These are phyloP conservation scores for Vombatus ursinus DNA, from an alignment of 2,113 vertebrate genomes.

Conservation along the genomic window DNA sequence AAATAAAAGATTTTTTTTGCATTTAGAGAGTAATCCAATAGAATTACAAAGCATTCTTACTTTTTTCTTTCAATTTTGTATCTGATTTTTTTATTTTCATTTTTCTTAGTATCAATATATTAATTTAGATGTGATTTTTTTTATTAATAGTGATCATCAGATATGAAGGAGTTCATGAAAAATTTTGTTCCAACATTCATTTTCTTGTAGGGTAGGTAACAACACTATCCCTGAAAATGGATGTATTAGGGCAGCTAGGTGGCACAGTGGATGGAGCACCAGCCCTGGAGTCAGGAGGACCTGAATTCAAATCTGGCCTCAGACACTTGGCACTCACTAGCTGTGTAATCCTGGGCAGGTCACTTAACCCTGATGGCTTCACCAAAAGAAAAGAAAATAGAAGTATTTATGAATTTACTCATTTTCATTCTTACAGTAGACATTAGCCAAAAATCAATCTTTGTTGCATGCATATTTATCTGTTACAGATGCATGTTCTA, in stretches of 20 bases:
- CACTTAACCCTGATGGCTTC: too few relatives aligned
- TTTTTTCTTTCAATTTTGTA: neutral
- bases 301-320: too few relatives aligned
- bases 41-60: neutral
- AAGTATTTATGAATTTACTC: neutral
- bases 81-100: neutral
- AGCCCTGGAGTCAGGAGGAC: too few relatives aligned
- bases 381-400: neutral
- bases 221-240: neutral
- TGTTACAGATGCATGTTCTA: neutral
- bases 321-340: too few relatives aligned
- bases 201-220: too few relatives aligned
- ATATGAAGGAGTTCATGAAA: neutral
- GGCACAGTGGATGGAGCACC: too few relatives aligned
- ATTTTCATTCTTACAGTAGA: neutral
- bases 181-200: neutral
- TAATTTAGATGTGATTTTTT: neutral
- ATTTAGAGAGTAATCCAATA: neutral
- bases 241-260: neutral
- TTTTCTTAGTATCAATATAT: neutral
- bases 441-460: neutral
- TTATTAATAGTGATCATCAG: neutral
- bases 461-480: neutral
- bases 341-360: too few relatives aligned
- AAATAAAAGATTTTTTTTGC: neutral